Conservation (phyloP, 2,888 invertebrate genomes). For the Cheilosia variabilis region DNA sequence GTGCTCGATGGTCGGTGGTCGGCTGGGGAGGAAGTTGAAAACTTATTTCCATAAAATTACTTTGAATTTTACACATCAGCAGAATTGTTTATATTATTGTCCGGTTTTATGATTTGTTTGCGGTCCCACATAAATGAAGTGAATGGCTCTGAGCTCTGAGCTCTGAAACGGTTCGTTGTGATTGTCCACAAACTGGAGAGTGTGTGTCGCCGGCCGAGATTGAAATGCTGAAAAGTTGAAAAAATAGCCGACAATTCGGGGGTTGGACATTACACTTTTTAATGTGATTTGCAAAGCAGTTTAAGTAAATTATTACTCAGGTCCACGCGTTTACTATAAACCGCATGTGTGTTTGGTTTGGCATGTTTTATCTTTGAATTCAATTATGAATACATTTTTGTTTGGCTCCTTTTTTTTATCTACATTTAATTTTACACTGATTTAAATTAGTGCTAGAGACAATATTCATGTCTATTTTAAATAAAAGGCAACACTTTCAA, state of each 20-base stretch:
- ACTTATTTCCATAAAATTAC: conserved; percentile 64
- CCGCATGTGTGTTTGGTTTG: neutral
- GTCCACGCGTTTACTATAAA: neutral
- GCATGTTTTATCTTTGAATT: too few species aligned
- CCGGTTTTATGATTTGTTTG: conserved; percentile 65
- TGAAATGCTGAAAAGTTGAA: conserved; percentile 28
- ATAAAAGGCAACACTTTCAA: too few species aligned
- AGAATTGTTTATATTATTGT: conserved; percentile 66
- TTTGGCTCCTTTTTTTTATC: too few species aligned
- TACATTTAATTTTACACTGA: too few species aligned
- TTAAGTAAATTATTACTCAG: conserved; percentile 8
- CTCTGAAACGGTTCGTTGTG: neutral
- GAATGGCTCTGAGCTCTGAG: neutral
- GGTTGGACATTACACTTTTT: neutral
- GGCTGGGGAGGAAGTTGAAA: conserved; percentile 32
- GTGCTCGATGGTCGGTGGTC: neutral
- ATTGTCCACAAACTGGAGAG: conserved; percentile 14
- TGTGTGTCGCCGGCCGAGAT: conserved; percentile 4
- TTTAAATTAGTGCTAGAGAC: too few species aligned
- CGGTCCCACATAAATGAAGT: conserved; percentile 54
- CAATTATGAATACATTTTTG: too few species aligned
- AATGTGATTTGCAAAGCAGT: conserved; percentile 6
- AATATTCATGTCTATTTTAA: too few species aligned
- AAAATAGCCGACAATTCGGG: neutral
- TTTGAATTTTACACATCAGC: conserved; percentile 65